Base-by-base conservation (phyloP, 2,113 vertebrate genomes). In the Alces alces region DNA sequence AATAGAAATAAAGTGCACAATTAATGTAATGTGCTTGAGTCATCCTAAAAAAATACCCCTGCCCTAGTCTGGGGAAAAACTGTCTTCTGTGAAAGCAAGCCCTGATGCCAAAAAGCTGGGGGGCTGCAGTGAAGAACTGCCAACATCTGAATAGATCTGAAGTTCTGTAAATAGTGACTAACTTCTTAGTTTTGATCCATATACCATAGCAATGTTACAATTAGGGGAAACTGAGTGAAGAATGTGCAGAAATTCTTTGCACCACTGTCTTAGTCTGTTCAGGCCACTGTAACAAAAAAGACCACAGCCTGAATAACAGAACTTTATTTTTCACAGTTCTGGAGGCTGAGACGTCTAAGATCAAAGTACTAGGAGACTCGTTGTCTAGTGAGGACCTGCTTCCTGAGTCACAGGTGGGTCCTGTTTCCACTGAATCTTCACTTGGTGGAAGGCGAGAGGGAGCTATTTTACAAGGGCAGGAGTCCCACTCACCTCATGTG, bases 101-200 rank as follows among this genome's bases (percentile, higher is more conserved):
- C 23, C 36, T 16, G 6, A 25, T 14, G 21, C 39, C 70, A 76
- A 43, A 43, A 76, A 27, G 11, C 12, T 43, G 11, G 70, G 21
- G 36, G 23, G 43, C 70, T 1, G 0, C 12, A 27, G 23, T 27
- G 27, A 79, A 82, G 66, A 95, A 50, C 7, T 82, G 15, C 10
- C 19, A 95, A 95, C 73, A 79, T 43, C 28, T 73, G 33, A 94
- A 70, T 50, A 30, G 91, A 95, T 6, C 60, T 83, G 30, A 96
- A 54, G 52, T 89, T 79, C 25, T 92, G 5, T 45, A 52, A 61
- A 73, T 47, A 73, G 39, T 25, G 64, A 43, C 17, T 73, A 47
- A 70, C 57, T 54, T 36, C 45, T 91, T 89, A 52, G 13, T 57
- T 94, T 93, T 82, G 27, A 86, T 12, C 70, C 86, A 28, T 54